Evolutionary conservation across 2,113 vertebrate genomes (phyloP).

Genomic region (Helogale parvula): DNA sequence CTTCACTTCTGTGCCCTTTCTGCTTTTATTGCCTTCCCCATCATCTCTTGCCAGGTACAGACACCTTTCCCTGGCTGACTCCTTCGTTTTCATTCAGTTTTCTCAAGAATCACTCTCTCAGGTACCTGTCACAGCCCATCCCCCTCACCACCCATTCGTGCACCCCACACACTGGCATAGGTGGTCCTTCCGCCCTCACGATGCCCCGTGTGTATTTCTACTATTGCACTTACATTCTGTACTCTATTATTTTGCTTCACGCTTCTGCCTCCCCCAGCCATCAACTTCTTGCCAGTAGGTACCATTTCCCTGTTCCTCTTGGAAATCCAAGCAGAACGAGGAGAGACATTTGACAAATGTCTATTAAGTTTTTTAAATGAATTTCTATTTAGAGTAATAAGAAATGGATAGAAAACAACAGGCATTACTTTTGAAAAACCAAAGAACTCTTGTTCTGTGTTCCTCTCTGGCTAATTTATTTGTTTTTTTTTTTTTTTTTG

Average conservation of each 20-base stretch:
- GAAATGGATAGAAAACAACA: background rate
- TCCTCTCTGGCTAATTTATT: background rate
- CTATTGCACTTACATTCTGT: background rate
- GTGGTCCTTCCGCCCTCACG: background rate
- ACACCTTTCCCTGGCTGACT: background rate
- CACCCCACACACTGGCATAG: too few relatives aligned
- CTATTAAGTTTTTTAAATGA: background rate
- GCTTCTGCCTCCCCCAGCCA: background rate
- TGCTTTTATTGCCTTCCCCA: background rate
- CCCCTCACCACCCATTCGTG: background rate
- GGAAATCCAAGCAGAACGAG: background rate
- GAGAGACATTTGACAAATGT: background rate
- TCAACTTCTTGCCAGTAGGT: background rate
- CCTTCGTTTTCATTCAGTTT: background rate
- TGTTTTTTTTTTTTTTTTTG: background rate
- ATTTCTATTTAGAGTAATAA: background rate
- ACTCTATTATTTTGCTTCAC: background rate
- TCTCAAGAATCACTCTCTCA: background rate
- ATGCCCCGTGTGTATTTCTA: background rate
- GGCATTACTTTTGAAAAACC: background rate
- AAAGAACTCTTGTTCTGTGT: background rate
- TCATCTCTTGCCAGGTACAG: background rate
- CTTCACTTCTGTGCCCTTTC: background rate
- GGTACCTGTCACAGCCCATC: background rate
- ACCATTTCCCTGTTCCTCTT: background rate